Base-by-base conservation (phyloP, 2,797 vertebrate species). In the Pseudomugil gertrudae region DNA sequence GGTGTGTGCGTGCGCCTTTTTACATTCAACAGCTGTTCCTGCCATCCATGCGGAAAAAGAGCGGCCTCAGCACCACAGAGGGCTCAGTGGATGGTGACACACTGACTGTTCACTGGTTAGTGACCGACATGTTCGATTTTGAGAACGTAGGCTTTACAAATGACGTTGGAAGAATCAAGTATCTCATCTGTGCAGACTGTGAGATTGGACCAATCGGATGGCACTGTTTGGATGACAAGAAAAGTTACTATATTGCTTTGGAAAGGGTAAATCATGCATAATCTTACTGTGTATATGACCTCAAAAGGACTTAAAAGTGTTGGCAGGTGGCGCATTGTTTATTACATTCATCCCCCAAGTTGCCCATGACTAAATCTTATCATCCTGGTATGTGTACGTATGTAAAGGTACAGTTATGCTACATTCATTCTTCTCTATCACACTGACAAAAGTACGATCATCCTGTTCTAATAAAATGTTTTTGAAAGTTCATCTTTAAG, bases 131-230 rank as follows among this genome's bases (percentile, higher is more conserved):
- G 96, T 97, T 93, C 89, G 92, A 91, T 65, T 99, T 99, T 88
- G 98, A 99, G 91, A 99, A 99, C 0, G 96, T 99, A 79, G 98
- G 98, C 71, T 98, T 99, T 91, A 98, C 96, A 76, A 97, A 98
- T 53, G 94, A 97, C 24, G 96, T 98, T 72, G 97, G 96, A 53
- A 96, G 93, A 63, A 86, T 99, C 84, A 99, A 98, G 86, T 99
- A 97, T 84, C 95, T 99, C 67, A 96, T 98, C 80, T 99, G 98
- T 67, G 98, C 98, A 11, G 98, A 99, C 93, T 99, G 98, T 92
- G 98, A 98, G 92, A 96, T 97, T 15, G 98, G 98, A 85, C 98
- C 98, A 26, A 99, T 99, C 53, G 98, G 98, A 74, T 99, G 97
- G 97, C 97, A 99, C 89, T 95, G 93, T 91, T 92, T 98, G 26